Evolutionary conservation across 2,113 vertebrate genomes (phyloP).

Genomic region (Artemisiospiza belli): DNA sequence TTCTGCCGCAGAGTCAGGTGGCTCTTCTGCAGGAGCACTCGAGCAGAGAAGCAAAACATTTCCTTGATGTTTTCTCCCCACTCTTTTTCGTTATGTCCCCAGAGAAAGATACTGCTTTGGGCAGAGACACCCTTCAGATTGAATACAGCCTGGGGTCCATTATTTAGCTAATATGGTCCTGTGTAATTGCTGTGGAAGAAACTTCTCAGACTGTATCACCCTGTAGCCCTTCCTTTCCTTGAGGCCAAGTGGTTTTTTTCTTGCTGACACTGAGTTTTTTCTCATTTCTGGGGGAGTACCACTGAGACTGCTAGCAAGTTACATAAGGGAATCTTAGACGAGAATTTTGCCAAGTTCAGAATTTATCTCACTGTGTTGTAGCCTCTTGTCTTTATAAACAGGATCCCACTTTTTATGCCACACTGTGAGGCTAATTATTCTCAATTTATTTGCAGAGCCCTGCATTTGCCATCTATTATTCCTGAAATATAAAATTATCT

Average conservation of each 20-base stretch:
- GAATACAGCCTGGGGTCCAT: not conserved
- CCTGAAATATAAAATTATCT: conserved; percentile 70
- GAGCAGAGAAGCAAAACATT: not conserved
- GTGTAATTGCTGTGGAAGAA: not conserved
- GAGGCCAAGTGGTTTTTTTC: not conserved
- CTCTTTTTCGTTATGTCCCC: not conserved
- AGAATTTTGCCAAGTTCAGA: not conserved
- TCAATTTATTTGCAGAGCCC: conserved; percentile 72
- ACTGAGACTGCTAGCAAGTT: not conserved
- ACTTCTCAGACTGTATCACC: not conserved
- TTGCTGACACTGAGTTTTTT: not conserved
- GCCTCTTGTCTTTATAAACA: conserved; percentile 22
- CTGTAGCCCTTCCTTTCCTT: not conserved
- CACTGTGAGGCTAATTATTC: conserved; percentile 69
- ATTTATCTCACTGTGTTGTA: not conserved
- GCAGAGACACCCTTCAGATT: not conserved
- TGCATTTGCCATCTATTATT: conserved; percentile 75
- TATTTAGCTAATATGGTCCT: not conserved
- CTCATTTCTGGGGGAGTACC: not conserved
- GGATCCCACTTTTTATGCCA: conserved; percentile 52
- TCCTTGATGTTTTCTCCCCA: not conserved
- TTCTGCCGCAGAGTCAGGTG: not conserved
- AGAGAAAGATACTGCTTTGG: not conserved
- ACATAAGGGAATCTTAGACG: not conserved
- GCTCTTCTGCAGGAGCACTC: not conserved